Percentiles rank a stretch among this genome's conserved stretches.
phyloP scores from a whole-genome alignment of 2,888 invertebrate genomes.

The Leptopterna dolabrata region DNA sequence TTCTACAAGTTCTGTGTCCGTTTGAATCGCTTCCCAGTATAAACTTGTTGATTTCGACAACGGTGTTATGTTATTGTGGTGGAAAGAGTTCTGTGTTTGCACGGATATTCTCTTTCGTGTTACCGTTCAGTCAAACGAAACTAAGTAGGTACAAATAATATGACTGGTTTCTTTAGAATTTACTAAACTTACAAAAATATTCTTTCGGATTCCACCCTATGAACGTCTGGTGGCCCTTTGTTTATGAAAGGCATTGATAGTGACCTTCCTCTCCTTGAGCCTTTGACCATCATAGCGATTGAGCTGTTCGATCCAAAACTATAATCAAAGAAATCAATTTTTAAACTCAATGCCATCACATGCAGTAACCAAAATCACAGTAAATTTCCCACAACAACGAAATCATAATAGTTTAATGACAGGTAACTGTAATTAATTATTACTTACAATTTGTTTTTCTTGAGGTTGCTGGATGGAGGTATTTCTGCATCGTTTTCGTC shows the following conservation, averaged over 20 bases:
- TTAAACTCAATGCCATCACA: background rate
- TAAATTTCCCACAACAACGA: background rate
- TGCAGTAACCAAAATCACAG: background rate
- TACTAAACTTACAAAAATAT: conserved; percentile 55
- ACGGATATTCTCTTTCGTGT: no score
- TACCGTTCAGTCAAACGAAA: no score
- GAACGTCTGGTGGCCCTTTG: conserved; percentile 36
- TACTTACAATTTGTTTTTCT: conserved; percentile 39
- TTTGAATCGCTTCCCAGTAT: no score
- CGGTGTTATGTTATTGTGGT: no score
- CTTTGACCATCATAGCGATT: conserved; percentile 28
- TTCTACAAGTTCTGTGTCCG: no score
- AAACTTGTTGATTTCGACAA: no score
- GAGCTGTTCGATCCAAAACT: conserved; percentile 36
- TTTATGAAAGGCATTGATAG: conserved; percentile 54
- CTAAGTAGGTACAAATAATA: no score
- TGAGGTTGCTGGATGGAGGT: background rate
- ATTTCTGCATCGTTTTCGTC: background rate
- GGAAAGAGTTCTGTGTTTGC: no score
- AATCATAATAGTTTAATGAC: background rate
- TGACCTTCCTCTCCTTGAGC: conserved; percentile 25
- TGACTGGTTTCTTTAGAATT: no score
- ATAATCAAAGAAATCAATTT: background rate
- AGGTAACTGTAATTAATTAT: background rate
- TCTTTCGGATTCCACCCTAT: conserved; percentile 37